Evolutionary conservation across 2,797 vertebrate genomes (phyloP).

Genomic region (Falco berigora): DNA sequence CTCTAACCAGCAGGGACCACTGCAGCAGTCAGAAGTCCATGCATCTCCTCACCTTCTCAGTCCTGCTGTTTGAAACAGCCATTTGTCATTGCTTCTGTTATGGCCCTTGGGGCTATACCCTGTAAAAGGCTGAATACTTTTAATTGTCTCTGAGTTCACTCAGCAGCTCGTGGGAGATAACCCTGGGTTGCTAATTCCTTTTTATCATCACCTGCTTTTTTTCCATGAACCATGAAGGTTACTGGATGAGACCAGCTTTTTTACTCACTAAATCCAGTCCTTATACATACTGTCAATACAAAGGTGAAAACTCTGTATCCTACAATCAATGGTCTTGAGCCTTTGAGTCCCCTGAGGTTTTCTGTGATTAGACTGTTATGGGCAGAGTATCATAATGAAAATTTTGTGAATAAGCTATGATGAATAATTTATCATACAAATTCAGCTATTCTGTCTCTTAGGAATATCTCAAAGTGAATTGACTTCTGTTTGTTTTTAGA

Average conservation of each 20-base stretch:
- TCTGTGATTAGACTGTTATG: neutral
- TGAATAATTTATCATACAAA: slow-evolving; percentile 42
- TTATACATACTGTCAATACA: neutral
- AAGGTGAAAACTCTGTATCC: neutral
- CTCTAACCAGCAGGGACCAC: neutral
- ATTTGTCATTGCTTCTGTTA: neutral
- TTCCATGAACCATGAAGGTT: neutral
- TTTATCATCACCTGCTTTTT: neutral
- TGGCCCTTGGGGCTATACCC: neutral
- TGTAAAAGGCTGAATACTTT: neutral
- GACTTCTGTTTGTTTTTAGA: neutral
- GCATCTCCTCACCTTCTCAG: neutral
- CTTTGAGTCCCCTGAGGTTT: neutral
- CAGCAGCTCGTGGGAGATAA: neutral
- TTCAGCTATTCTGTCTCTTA: neutral
- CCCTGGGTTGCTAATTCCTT: neutral
- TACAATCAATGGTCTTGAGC: neutral
- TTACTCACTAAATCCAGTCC: neutral
- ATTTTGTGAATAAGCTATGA: neutral
- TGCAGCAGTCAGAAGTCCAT: neutral
- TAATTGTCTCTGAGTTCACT: neutral
- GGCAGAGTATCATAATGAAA: slow-evolving; percentile 20
- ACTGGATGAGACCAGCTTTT: neutral
- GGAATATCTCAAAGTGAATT: slow-evolving; percentile 16
- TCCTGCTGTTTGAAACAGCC: neutral